Percentiles rank a stretch among this genome's conserved stretches.
phyloP scores from a whole-genome alignment of 2,797 vertebrate species.

The Labroides dimidiatus region DNA sequence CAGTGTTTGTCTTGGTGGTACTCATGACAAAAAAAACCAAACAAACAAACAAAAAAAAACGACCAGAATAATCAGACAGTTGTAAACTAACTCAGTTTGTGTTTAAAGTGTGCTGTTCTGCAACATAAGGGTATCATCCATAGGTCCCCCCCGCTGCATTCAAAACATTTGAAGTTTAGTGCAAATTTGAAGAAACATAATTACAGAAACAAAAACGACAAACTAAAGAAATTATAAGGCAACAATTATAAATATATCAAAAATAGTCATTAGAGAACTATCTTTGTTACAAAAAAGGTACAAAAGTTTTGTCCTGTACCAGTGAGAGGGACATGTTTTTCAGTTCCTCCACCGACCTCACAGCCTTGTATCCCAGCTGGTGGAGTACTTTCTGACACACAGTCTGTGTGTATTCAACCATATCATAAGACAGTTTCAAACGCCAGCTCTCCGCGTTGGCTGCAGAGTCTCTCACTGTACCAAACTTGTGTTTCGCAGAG shows the following conservation, averaged over 20 bases:
- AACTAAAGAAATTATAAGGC: conserved; percentile 86
- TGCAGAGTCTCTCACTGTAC: conserved; percentile 92
- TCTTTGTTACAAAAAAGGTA: conserved; percentile 91
- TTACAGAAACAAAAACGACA: conserved; percentile 56
- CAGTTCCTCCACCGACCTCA: conserved; percentile 89
- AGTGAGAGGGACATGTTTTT: conserved; percentile 92
- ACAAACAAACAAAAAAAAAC: no score
- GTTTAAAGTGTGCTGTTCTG: conserved; percentile 77
- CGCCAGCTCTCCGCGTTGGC: conserved; percentile 95
- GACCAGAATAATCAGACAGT: conserved; percentile 55
- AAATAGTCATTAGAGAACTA: conserved; percentile 80
- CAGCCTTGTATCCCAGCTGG: conserved; percentile 91
- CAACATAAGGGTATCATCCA: conserved; percentile 55
- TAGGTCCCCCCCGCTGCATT: conserved; percentile 69
- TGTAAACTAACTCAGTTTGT: conserved; percentile 69
- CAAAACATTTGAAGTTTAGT: conserved; percentile 85
- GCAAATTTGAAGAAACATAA: conserved; percentile 88
- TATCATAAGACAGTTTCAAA: conserved; percentile 93
- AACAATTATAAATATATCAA: conserved; percentile 92
- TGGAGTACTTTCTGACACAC: conserved; percentile 90
- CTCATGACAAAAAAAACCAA: conserved; percentile 43
- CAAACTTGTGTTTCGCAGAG: conserved; percentile 92
- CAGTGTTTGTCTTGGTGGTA: conserved; percentile 50
- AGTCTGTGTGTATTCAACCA: conserved; percentile 92
- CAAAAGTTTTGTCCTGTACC: conserved; percentile 92